phyloP scores from a whole-genome alignment of 1,140 invertebrate species.

The Aphelenchoides avenae region DNA sequence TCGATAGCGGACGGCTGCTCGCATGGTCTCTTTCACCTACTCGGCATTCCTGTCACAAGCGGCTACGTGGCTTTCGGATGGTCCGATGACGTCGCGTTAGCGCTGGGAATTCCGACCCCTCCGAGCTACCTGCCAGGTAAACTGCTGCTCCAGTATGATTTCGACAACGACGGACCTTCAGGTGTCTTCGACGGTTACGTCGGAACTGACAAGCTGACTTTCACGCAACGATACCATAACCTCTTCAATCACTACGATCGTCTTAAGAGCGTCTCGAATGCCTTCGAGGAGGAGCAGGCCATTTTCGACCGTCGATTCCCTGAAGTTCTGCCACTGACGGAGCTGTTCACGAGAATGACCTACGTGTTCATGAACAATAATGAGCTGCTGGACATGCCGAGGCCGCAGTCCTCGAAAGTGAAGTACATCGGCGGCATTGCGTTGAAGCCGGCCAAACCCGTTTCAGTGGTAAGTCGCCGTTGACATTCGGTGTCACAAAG shows the following conservation, averaged over 20 bases:
- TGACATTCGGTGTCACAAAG: too few species aligned
- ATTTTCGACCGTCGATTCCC: constrained; percentile 22
- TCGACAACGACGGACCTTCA: too few species aligned
- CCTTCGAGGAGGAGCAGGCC: neutral
- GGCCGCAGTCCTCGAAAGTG: constrained; percentile 26
- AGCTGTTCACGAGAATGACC: constrained; percentile 8
- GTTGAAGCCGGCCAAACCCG: constrained; percentile 16
- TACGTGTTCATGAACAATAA: constrained; percentile 31
- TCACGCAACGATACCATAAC: neutral
- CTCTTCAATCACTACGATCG: constrained; percentile 8
- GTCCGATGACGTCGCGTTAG: constrained; percentile 5
- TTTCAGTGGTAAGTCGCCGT: neutral
- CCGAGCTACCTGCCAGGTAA: constrained; percentile 13
- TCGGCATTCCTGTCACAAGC: constrained; percentile 2
- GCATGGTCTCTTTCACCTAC: neutral
- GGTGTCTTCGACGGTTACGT: too few species aligned
- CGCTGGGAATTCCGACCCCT: constrained; percentile 4
- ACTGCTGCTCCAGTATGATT: neutral
- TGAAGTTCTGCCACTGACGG: constrained; percentile 12
- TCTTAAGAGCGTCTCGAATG: constrained; percentile 3
- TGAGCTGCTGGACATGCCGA: constrained; percentile 25
- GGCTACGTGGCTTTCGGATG: constrained; percentile 2
- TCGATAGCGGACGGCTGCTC: constrained; percentile 6
- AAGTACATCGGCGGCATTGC: constrained; percentile 37
- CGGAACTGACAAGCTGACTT: too few species aligned